Evolutionary conservation across 2,888 invertebrate genomes (phyloP).

Genomic region (Cantharis nigra): DNA sequence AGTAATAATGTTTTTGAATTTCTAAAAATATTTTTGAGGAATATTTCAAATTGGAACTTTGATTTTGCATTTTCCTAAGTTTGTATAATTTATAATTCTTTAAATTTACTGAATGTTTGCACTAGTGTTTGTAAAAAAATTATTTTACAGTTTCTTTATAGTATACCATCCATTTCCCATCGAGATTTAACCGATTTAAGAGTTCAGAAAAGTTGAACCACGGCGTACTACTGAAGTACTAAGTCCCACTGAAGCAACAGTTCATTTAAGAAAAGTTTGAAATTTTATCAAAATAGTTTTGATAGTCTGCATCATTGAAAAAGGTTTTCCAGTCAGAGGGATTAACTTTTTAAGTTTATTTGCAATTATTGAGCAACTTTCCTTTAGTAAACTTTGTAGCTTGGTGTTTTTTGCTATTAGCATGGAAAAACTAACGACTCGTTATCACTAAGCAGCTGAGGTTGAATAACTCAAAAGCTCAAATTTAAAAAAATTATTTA

Average conservation of each 20-base stretch:
- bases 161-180: neutral
- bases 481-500: neutral
- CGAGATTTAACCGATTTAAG: neutral
- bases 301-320: neutral
- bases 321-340: neutral
- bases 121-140: neutral
- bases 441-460: neutral
- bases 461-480: neutral
- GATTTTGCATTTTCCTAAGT: neutral
- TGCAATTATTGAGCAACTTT: neutral
- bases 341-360: neutral
- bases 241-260: neutral
- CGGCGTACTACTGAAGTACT: neutral
- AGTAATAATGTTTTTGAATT: neutral
- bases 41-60: too few relatives aligned
- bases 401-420: neutral
- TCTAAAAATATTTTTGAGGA: neutral
- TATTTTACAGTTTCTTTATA: neutral
- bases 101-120: neutral
- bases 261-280: neutral
- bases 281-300: neutral
- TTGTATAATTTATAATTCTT: neutral
- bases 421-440: neutral
- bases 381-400: neutral
- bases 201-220: neutral